Base-by-base conservation (phyloP, 2,113 vertebrate species). In the Burhinus oedicnemus region DNA sequence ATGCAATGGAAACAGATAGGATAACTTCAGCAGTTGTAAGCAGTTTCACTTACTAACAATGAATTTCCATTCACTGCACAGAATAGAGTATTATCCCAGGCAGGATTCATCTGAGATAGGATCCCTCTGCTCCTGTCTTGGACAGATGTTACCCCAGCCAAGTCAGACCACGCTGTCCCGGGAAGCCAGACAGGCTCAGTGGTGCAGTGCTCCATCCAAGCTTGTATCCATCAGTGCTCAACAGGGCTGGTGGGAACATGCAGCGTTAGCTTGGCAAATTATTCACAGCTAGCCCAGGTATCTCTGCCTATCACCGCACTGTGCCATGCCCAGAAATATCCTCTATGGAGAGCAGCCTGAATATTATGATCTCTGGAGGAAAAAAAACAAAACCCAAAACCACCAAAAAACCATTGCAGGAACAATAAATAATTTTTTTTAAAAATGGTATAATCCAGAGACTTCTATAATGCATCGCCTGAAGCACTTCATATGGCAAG, bases 401-500 rank as follows among this genome's bases (percentile, higher is more conserved):
- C 6, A 13, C 27, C 52, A 8, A 21, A 20, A 72, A 52, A 32
- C 22, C 19, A 54, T 8, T 36, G 25, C 23, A 6, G 5, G 55
- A 51, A 44, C 7, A 57, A 66, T 47, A 54, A 70, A 38, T 34
- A 0, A 7, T 44, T 38, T 34, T 62, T 72, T 69, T 79, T 3
- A 1, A 20, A 66, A 57, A 20, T 5, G 4, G 2, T 64, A 18
- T 51, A 82, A 68, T 40, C 11, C 52, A 65, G 40, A 89, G 49
- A 38, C 27, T 55, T 69, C 21, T 7, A 5, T 25, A 72, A 69
- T 5, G 5, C 0, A 0, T 30, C 11, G 3, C 19, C 61, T 58
- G 47, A 83, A 91, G 54, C 26, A 45, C 45, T 72, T 92, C 62
- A 55, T 6, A 3, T 7, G 18, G 40, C 15, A 80, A 47, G 30